A percentile compares a stretch with the other conserved stretches of the same genome.
These are phyloP conservation scores for Eucera pruinosa DNA, from an alignment of 2,888 invertebrate genomes.

Conservation along the genomic window DNA sequence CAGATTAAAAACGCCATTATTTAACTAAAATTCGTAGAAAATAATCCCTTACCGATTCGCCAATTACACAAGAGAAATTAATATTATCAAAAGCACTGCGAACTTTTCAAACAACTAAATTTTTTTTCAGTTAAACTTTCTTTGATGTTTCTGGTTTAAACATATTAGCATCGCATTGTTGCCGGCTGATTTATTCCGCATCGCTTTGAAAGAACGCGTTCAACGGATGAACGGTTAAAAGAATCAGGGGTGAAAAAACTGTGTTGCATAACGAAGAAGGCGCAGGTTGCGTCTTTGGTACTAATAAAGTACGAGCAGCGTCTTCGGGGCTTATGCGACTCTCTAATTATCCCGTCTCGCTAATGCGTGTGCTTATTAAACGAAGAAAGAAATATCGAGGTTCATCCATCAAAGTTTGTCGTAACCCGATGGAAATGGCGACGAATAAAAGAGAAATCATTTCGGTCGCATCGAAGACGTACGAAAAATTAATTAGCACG, in stretches of 20 bases:
- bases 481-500: background rate
- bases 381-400: conserved; percentile 30
- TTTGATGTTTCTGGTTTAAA: too few species aligned
- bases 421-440: conserved; percentile 19
- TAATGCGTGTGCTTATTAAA: conserved; percentile 42
- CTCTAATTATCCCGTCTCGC: conserved; percentile 61
- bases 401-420: conserved; percentile 31
- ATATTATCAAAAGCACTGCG: too few species aligned
- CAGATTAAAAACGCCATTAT: too few species aligned
- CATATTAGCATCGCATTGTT: background rate
- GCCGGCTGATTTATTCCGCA: background rate
- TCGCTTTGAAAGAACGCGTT: conserved; percentile 4
- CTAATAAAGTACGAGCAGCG: conserved; percentile 60
- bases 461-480: background rate
- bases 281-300: conserved; percentile 50
- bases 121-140: background rate
- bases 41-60: too few species aligned
- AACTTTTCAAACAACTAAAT: background rate
- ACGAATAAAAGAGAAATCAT: conserved; percentile 21
- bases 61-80: too few species aligned
- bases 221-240: conserved; percentile 24
- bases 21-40: too few species aligned
- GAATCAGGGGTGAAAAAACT: conserved; percentile 42
- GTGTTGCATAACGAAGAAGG: conserved; percentile 54
- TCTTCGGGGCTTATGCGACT: conserved; percentile 46